Base-by-base conservation (phyloP, 1,140 invertebrate species). In the Bombus impatiens region DNA sequence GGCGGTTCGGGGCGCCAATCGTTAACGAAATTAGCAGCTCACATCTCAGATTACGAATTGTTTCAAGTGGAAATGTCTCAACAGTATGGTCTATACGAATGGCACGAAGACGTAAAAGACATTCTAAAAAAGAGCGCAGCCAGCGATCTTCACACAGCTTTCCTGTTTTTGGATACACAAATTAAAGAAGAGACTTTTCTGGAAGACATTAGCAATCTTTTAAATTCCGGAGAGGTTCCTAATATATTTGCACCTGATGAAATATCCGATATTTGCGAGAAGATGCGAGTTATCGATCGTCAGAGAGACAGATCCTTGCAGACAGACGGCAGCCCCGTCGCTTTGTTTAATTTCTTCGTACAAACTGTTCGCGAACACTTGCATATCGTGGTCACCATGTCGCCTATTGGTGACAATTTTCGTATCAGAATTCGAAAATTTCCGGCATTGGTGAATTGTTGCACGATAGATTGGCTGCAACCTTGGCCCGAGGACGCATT, bases 401-500 rank as follows among this genome's bases (percentile, higher is more conserved):
- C 98, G 71, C 98, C 98, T 0, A 98, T 98, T 90, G 98, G 98
- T 5, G 97, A 97, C 57, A 96, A 95, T 18, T 97, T 99, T 92
- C 96, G 98, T 62, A 97, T 97, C 86, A 96, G 98, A 59, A 97
- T 99, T 15, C 95, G 98, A 35, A 99, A 98, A 93, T 99, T 99
- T 94, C 99, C 98, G 0, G 98, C 98, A 0, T 96, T 99, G 68
- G 98, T 99, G 44, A 99, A 99, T 94, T 99, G 98, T 92, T 99
- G 99, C 93, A 99, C 98, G 0, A 99, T 99, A 86, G 98, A 99
- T 94, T 99, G 98, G 99, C 98, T 99, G 94, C 98, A 98, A 96
- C 96, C 98, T 67, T 99, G 99, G 99, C 98, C 99, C 0, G 96
- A 98, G 89, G 98, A 99, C 95, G 98, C 99, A n/a, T 94, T 99